A percentile compares a stretch with the other conserved stretches of the same genome.
These are phyloP conservation scores for Mesochorus sp. DNA, from an alignment of 2,888 invertebrate genomes.

Conservation along the genomic window DNA sequence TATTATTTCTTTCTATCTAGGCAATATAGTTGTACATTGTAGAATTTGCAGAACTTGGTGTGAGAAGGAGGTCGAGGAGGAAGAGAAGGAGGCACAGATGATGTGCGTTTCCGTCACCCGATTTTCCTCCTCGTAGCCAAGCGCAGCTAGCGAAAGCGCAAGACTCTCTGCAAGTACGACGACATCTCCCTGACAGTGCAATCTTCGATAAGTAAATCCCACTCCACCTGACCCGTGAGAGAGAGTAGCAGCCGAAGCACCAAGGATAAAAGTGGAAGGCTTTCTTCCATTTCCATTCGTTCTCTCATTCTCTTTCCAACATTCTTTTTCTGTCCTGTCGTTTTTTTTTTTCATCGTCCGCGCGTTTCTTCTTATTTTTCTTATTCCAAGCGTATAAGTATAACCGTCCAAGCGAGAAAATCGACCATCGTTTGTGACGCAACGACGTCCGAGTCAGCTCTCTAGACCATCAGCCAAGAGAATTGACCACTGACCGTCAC, in stretches of 20 bases:
- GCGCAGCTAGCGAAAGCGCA: constrained; percentile 23
- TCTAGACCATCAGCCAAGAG: constrained; percentile 36
- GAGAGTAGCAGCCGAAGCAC: constrained; percentile 30
- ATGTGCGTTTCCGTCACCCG: constrained; percentile 45
- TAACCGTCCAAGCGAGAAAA: constrained; percentile 44
- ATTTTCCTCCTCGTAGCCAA: constrained; percentile 40
- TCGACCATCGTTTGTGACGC: constrained; percentile 35
- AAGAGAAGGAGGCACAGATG: constrained; percentile 16
- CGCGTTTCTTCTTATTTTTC: constrained; percentile 24
- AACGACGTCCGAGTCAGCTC: constrained; percentile 54
- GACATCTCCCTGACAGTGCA: constrained; percentile 63
- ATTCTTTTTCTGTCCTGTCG: constrained; percentile 20
- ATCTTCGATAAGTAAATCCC: constrained; percentile 67
- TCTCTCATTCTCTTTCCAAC: constrained; percentile 14
- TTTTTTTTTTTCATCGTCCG: constrained; percentile 5
- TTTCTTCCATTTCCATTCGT: neutral
- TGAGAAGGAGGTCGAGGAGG: neutral
- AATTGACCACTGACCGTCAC: constrained; percentile 47
- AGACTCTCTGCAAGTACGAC: constrained; percentile 24
- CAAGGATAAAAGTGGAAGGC: constrained; percentile 26
- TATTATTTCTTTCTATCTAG: neutral
- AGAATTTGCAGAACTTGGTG: constrained; percentile 19
- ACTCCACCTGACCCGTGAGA: constrained; percentile 55
- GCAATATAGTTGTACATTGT: neutral
- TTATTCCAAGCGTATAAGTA: constrained; percentile 41